These are phyloP conservation scores for Procambarus clarkii DNA, from an alignment of 1,140 invertebrate species.

Conservation along the genomic window DNA sequence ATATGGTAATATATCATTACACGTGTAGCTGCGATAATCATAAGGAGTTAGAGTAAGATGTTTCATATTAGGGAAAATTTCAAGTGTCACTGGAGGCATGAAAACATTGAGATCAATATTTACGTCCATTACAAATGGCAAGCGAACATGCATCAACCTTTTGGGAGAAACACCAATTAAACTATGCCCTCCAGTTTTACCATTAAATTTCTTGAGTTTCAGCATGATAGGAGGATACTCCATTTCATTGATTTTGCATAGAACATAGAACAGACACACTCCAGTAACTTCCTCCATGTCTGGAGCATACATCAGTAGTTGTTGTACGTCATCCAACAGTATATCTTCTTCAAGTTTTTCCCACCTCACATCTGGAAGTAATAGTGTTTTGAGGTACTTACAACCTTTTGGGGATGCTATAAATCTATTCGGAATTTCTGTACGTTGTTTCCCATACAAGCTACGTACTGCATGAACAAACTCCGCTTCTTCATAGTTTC, in stretches of 20 bases:
- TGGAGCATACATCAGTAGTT: background rate
- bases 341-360: background rate
- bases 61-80: constrained; percentile 7
- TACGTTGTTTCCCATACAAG: background rate
- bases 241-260: background rate
- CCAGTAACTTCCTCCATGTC: background rate
- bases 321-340: background rate
- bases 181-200: background rate
- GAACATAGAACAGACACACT: background rate
- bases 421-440: background rate
- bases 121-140: background rate
- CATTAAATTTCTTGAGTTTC: background rate
- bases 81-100: background rate
- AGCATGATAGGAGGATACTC: background rate
- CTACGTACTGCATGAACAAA: background rate
- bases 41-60: background rate
- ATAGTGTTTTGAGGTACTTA: background rate
- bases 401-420: background rate
- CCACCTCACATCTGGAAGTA: background rate
- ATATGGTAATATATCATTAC: background rate
- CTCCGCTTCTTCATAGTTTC: background rate
- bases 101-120: background rate
- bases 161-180: background rate
- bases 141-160: background rate
- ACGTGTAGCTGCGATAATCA: background rate